phyloP scores from a whole-genome alignment of 37 sponge, comb jelly and placozoan species.

The Lycopodina hypogea region DNA sequence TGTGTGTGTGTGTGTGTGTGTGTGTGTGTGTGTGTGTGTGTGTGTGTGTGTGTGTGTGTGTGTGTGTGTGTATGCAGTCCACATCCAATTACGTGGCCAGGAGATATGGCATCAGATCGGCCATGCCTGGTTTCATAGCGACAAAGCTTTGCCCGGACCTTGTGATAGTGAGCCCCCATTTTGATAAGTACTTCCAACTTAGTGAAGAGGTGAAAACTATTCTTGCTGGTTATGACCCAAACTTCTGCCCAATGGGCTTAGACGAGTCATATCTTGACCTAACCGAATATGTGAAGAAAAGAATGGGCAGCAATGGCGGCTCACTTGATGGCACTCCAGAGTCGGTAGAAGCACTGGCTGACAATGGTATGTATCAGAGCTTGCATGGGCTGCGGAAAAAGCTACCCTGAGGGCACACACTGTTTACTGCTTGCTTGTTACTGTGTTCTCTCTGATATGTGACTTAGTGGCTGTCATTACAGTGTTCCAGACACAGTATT shows the following conservation, averaged over 20 bases:
- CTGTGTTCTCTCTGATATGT: too few species aligned
- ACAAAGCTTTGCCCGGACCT: conserved; percentile 89
- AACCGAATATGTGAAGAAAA: conserved; percentile 57
- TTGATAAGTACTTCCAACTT: conserved; percentile 70
- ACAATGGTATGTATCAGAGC: background rate
- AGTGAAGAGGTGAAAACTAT: conserved; percentile 69
- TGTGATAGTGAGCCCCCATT: conserved; percentile 75
- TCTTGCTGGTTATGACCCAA: conserved; percentile 76
- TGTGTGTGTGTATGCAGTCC: conserved; percentile 36
- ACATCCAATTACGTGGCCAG: conserved; percentile 97
- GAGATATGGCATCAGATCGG: conserved; percentile 90
- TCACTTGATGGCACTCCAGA: background rate
- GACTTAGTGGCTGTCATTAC: too few species aligned
- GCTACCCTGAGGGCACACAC: background rate
- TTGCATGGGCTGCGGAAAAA: too few species aligned
- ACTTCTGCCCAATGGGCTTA: conserved; percentile 74
- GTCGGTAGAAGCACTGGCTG: conserved; percentile 3
- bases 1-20: conserved; percentile 18
- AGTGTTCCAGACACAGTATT: too few species aligned
- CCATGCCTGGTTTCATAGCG: conserved; percentile 98
- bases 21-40: conserved; percentile 15
- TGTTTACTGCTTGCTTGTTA: too few species aligned
- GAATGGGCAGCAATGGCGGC: too few species aligned
- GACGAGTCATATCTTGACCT: conserved; percentile 88
- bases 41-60: conserved; percentile 21